A percentile compares a stretch with the other conserved stretches of the same genome.
Evolutionary conservation across 2,797 vertebrate species (phyloP).

Genomic region (Artibeus lituratus): DNA sequence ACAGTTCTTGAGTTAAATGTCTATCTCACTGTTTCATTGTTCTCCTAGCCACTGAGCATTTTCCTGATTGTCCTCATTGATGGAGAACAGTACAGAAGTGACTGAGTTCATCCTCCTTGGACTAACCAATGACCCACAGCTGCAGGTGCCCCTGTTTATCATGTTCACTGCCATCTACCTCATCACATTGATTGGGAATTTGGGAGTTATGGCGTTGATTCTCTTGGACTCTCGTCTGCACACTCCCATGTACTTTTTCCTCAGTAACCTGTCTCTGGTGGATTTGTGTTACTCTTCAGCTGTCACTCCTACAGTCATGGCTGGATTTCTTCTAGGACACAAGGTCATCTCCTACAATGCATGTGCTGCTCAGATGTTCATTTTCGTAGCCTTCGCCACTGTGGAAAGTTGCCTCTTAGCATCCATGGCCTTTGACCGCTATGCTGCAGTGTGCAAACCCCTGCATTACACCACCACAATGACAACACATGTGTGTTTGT

Average conservation of each 20-base stretch:
- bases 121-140: not conserved
- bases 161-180: not conserved
- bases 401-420: constrained; percentile 63
- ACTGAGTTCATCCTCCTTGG: constrained; percentile 43
- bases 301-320: not conserved
- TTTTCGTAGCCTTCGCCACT: constrained; percentile 38
- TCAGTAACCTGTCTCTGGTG: constrained; percentile 39
- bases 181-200: constrained; percentile 19
- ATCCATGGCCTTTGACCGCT: not conserved
- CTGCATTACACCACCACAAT: not conserved
- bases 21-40: not conserved
- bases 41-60: not conserved
- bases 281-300: constrained; percentile 42
- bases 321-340: not conserved
- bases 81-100: constrained; percentile 30
- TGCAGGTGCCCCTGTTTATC: not conserved
- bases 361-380: constrained; percentile 32
- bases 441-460: not conserved
- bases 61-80: not conserved
- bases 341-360: not conserved
- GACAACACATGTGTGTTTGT: not conserved
- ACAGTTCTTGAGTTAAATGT: not conserved
- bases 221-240: not conserved
- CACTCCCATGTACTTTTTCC: constrained; percentile 62
- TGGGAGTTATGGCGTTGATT: not conserved